phyloP scores from a whole-genome alignment of 2,888 invertebrate species.

The Cheilosia variabilis region DNA sequence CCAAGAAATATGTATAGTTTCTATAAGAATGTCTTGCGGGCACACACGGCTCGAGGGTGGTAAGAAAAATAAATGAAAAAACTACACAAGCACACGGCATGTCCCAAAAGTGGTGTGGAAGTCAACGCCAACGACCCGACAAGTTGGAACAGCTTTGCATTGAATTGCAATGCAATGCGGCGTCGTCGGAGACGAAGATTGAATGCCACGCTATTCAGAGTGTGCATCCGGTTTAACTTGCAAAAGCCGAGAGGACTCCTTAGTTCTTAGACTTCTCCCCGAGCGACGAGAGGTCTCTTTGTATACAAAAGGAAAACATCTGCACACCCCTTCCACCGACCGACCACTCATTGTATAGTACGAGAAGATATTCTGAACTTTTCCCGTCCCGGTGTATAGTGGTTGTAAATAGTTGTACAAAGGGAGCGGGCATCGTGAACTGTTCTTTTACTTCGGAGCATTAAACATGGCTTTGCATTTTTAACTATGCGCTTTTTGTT shows the following conservation, averaged over 20 bases:
- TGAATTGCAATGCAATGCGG: conserved; percentile 52
- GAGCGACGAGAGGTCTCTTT: conserved; percentile 32
- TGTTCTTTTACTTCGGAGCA: conserved; percentile 4
- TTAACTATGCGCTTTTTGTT: conserved; percentile 2
- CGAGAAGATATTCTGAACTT: conserved; percentile 59
- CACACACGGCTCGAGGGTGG: conserved; percentile 40
- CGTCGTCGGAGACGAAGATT: conserved; percentile 47
- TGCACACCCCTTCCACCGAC: conserved; percentile 3
- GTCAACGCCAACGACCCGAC: conserved; percentile 67
- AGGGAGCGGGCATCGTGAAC: not conserved
- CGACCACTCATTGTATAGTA: conserved; percentile 42
- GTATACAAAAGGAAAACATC: conserved; percentile 32
- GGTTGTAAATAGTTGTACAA: not conserved
- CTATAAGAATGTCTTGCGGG: conserved; percentile 43
- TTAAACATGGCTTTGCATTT: conserved; percentile 36
- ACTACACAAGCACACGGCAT: conserved; percentile 1
- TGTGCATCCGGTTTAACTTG: conserved; percentile 66
- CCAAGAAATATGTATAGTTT: conserved; percentile 1
- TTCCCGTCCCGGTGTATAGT: conserved; percentile 37
- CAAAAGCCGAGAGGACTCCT: conserved; percentile 18
- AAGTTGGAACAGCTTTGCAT: conserved; percentile 62
- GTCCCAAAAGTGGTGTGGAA: conserved; percentile 35
- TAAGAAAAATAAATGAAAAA: conserved; percentile 20
- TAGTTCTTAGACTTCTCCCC: conserved; percentile 30
- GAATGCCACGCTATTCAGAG: conserved; percentile 57